These are phyloP conservation scores for Mylabris sibirica DNA, from an alignment of 2,888 invertebrate species.

Conservation along the genomic window DNA sequence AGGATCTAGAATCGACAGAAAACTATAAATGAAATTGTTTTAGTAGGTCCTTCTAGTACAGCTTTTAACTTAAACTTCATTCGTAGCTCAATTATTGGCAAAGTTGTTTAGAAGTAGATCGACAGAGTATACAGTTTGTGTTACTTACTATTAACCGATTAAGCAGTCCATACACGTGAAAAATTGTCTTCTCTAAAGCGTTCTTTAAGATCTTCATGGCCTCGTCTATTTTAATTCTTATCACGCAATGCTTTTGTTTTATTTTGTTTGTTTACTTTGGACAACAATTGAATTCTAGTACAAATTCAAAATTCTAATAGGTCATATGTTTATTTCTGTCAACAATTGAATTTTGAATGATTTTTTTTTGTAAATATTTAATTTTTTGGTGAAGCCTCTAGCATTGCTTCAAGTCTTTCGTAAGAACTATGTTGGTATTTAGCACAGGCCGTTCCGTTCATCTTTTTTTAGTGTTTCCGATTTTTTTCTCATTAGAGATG, in stretches of 20 bases:
- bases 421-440: not conserved
- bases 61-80: too few species aligned
- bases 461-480: not conserved
- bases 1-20: too few species aligned
- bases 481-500: not conserved
- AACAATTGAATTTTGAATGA: not conserved
- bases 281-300: constrained; percentile 1
- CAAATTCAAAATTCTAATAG: not conserved
- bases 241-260: not conserved
- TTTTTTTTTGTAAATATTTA: not conserved
- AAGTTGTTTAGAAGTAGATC: not conserved
- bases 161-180: too few species aligned
- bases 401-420: too few species aligned
- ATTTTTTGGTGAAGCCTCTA: not conserved
- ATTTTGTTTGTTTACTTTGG: not conserved
- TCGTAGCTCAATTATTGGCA: too few species aligned
- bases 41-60: too few species aligned
- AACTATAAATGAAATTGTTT: too few species aligned
- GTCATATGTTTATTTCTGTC: not conserved
- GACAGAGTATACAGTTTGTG: too few species aligned
- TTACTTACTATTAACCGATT: too few species aligned
- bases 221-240: not conserved
- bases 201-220: not conserved
- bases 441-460: not conserved
- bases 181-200: too few species aligned